phyloP scores from a whole-genome alignment of 2,113 vertebrate species.

The Formicarius rufipectus region DNA sequence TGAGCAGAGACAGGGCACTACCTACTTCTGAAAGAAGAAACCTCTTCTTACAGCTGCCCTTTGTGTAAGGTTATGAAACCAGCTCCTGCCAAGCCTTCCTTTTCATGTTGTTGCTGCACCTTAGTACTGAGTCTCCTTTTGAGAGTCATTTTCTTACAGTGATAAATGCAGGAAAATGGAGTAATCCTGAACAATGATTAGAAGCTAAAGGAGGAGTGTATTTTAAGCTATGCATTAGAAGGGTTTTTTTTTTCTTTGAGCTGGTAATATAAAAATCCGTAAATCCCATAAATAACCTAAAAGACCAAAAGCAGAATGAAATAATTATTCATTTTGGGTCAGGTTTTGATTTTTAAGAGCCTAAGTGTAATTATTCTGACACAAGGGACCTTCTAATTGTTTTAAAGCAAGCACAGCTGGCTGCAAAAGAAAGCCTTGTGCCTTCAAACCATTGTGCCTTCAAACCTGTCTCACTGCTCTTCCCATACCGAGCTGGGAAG shows the following conservation, averaged over 20 bases:
- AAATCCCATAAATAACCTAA: constrained; percentile 4
- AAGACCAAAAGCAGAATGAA: constrained; percentile 29
- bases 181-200: not conserved
- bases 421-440: not conserved
- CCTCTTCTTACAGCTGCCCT: not conserved
- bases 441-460: not conserved
- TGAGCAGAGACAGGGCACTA: not conserved
- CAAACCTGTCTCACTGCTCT: too few species aligned
- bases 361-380: not conserved
- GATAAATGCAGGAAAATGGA: not conserved
- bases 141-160: not conserved
- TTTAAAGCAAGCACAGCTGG: not conserved
- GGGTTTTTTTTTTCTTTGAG: not conserved
- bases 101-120: not conserved
- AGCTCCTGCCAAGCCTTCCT: not conserved
- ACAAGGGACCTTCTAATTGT: not conserved
- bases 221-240: constrained; percentile 1
- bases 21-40: not conserved
- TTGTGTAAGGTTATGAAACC: not conserved
- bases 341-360: constrained; percentile 19
- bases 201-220: not conserved
- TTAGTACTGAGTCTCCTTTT: not conserved
- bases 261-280: not conserved
- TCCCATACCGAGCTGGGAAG: not conserved
- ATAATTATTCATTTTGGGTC: constrained; percentile 2